Base-by-base conservation (phyloP, 2,113 vertebrate genomes). In the Felis chaus region DNA sequence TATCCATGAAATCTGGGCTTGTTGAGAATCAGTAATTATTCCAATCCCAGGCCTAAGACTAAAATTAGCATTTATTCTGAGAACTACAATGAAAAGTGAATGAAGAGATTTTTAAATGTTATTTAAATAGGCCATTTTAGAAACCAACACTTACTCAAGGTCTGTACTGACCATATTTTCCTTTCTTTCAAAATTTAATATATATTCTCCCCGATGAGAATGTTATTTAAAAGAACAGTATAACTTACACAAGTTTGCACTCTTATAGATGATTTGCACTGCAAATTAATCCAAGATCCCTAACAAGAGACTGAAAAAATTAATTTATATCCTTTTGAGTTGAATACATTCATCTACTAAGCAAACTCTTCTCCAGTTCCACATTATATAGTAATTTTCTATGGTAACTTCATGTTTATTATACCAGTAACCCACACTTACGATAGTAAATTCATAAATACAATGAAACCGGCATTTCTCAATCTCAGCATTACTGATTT, bases 261-360 rank as follows among this genome's bases (percentile, higher is more conserved):
- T 80, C 74, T 92, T 80, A 45, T 18, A 74, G 66, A 68, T 89
- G 39, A 74, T 36, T 79, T 79, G 65, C 63, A 80, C 15, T 86
- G 15, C 41, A 78, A 83, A 87, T 90, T 92, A 82, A 89, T 45
- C 50, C 33, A 61, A 96, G 55, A 73, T 5, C 63, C 50, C 13
- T 91, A 88, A 66, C 4, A 53, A 61, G 27, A 45, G 13, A 71
- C 23, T n/a, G 7, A 18, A 39, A 45, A 76, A 89, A 92, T 45
- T 16, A 92, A 87, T 90, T 78, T 57, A 3, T 66, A 65, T 69
- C 14, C 68, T 89, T 94, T 73, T 71, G 63, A 90, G 14, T 71
- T 95, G 73, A 87, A 92, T 29, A 27, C 39, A 73, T 86, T 97
- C 16, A 92, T 66, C 50, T 89, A 86, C 19, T 78, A 78, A 94